These are phyloP conservation scores for Grammomys dolichurus DNA, from an alignment of 2,113 vertebrate genomes.

Conservation along the genomic window DNA sequence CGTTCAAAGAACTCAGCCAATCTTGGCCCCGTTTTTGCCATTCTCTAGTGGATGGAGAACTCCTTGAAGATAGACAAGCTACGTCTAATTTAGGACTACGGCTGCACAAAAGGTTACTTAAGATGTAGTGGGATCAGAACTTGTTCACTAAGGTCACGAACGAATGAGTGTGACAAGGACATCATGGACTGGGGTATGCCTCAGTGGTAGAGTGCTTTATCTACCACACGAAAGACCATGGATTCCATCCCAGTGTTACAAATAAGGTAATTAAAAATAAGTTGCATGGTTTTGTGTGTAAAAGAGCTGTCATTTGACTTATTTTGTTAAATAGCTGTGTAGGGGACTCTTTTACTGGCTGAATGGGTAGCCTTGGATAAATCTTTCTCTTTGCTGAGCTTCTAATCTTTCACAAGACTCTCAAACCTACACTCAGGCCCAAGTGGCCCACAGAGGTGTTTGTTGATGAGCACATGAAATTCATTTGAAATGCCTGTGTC, in stretches of 20 bases:
- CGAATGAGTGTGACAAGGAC: neutral
- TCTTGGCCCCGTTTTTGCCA: neutral
- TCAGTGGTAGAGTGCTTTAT: neutral
- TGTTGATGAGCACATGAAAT: conserved; percentile 12
- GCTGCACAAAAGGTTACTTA: neutral
- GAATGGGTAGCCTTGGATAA: neutral
- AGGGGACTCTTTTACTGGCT: neutral
- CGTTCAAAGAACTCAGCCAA: neutral
- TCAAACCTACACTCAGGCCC: neutral
- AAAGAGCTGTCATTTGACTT: neutral
- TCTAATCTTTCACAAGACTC: neutral
- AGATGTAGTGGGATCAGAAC: neutral
- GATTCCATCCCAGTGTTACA: neutral
- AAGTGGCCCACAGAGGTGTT: neutral
- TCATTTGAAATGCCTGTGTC: conserved; percentile 38
- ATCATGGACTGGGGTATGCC: neutral
- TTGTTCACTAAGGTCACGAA: conserved; percentile 33
- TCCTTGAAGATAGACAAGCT: conserved; percentile 15
- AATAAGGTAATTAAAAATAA: neutral
- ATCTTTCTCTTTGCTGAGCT: conserved; percentile 25
- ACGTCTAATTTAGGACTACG: neutral
- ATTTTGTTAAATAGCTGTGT: conserved; percentile 14
- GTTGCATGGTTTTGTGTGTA: neutral
- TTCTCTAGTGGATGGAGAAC: conserved; percentile 11
- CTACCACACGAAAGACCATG: neutral